Evolutionary conservation across 2,797 vertebrate species (phyloP).

Genomic region (Morelia viridis): DNA sequence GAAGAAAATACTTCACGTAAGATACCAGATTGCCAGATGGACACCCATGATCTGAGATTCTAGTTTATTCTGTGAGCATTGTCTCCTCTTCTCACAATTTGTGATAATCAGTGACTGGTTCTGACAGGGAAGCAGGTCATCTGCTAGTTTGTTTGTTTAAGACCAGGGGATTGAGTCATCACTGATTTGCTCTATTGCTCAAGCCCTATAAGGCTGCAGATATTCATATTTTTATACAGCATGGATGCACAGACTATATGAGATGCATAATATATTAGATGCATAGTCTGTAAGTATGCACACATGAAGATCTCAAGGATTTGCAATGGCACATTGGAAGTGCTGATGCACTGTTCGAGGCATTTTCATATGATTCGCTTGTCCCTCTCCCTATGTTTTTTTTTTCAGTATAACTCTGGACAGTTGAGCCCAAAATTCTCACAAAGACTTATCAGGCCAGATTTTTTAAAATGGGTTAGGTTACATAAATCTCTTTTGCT

Average conservation of each 20-base stretch:
- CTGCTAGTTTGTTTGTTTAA: not conserved
- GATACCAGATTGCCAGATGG: not conserved
- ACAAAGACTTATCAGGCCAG: not conserved
- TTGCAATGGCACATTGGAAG: not conserved
- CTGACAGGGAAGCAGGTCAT: not conserved
- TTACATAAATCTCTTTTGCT: not conserved
- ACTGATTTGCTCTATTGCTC: not conserved
- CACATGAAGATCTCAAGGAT: not conserved
- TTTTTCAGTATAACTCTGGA: not conserved
- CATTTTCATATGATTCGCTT: not conserved
- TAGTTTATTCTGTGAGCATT: not conserved
- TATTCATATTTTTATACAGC: not conserved
- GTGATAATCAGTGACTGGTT: not conserved
- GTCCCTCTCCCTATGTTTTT: not conserved
- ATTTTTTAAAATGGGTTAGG: not conserved
- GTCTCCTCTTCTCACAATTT: not conserved
- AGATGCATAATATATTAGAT: not conserved
- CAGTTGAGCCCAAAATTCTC: not conserved
- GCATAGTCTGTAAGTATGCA: not conserved
- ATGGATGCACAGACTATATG: not conserved
- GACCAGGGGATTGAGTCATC: not conserved
- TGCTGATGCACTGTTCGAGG: not conserved
- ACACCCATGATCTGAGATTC: not conserved
- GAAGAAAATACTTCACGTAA: not conserved
- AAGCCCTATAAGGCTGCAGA: not conserved